Evolutionary conservation across 1,140 invertebrate genomes (phyloP), one percentile per base, ranked within the genome.

Genomic region (Magallana angulata): DNA sequence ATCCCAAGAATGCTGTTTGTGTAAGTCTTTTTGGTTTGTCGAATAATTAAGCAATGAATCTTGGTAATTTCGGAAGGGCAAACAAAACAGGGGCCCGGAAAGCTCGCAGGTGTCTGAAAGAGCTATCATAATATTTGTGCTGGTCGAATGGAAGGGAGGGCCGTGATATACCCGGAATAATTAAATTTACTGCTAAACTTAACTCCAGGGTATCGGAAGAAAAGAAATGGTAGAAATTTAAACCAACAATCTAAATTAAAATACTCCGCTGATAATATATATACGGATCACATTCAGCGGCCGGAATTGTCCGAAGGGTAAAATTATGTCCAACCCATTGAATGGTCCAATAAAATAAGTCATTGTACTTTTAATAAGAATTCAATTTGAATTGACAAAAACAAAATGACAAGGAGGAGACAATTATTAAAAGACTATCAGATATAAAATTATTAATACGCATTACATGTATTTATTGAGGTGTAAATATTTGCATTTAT

Each of bases 21-120:
- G 9, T 24, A 76, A 76, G 68, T 76, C 68, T 76, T 76, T 76
- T 76, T 30, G 68, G 68, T 76, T 76, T 76, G 68, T 30, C 68
- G 30, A 76, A 30, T 76, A 76, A 76, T 76, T 76, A 76, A 76
- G 68, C 68, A 76, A 76, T 76, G 68, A 76, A 76, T 76, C 68
- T 76, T 76, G 12, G 68, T 76, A 76, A 76, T 76, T 12, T 76
- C 24, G 24, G 36, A 24, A 7, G 68, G 11, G 24, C 68, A 30
- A 76, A 76, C 68, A 76, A 76, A 71, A 76, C 24, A 76, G 68
- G 5, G 18, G 7, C 9, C 64, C 24, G 14, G 0, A 30, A 76
- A 24, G 9, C 68, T 30, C 68, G 36, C 68, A 36, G 68, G 68
- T 76, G 68, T 76, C 24, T 76, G 60, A 6, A 30, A 76, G 24